These are phyloP conservation scores for Peromyscus eremicus DNA, from an alignment of 2,797 vertebrate species.

Conservation along the genomic window DNA sequence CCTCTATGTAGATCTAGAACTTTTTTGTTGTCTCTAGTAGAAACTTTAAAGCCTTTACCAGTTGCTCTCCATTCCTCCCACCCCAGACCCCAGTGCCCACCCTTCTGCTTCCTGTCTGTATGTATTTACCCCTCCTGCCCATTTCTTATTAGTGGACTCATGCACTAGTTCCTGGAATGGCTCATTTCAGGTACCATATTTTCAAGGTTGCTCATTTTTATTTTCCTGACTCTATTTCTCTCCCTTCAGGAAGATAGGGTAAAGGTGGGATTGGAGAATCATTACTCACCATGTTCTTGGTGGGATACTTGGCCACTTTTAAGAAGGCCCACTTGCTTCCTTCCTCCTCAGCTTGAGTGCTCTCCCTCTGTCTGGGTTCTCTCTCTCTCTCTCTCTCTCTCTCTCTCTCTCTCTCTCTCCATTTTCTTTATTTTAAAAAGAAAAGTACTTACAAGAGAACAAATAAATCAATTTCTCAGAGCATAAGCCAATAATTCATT, in stretches of 20 bases:
- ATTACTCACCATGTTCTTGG: not conserved
- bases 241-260: not conserved
- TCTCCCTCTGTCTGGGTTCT: not conserved
- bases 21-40: not conserved
- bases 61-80: not conserved
- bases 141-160: not conserved
- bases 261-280: not conserved
- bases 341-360: not conserved
- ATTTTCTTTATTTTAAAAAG: not conserved
- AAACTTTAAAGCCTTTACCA: not conserved
- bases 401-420: not conserved
- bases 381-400: not conserved
- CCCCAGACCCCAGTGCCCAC: not conserved
- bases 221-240: not conserved
- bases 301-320: not conserved
- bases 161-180: not conserved
- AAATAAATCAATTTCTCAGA: not conserved
- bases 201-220: conserved; percentile 2
- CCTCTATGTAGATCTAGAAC: not conserved
- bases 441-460: conserved; percentile 25
- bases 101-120: not conserved
- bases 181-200: not conserved
- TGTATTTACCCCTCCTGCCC: not conserved
- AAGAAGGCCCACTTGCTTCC: not conserved
- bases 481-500: not conserved